Evolutionary conservation across 2,113 vertebrate genomes (phyloP).

Genomic region (Desmodus rotundus): DNA sequence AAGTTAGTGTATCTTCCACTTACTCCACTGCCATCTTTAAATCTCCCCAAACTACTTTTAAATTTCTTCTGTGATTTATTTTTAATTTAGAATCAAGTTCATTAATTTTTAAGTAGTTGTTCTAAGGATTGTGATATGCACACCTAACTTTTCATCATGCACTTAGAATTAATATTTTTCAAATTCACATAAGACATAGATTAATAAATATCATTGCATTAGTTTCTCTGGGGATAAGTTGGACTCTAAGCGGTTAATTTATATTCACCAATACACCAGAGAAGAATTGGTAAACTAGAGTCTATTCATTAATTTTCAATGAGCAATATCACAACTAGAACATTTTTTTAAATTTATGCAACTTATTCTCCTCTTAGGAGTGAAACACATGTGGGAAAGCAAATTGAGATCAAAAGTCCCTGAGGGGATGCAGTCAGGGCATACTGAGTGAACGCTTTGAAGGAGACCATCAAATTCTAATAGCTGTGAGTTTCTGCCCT

Average conservation of each 20-base stretch:
- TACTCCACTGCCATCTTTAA: no score
- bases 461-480: neutral
- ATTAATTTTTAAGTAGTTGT: neutral
- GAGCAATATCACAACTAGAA: neutral
- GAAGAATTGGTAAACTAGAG: neutral
- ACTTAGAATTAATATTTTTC: neutral
- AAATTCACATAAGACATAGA: neutral
- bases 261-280: neutral
- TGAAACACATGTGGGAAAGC: neutral
- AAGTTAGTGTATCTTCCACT: no score
- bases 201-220: neutral
- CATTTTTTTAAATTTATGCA: neutral
- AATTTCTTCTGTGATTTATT: neutral
- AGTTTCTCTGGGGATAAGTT: neutral
- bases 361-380: neutral
- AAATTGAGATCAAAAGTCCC: neutral
- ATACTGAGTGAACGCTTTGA: neutral
- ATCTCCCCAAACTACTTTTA: neutral
- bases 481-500: neutral
- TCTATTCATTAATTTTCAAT: slow-evolving; percentile 39
- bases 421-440: neutral
- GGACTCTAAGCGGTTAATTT: neutral
- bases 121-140: neutral
- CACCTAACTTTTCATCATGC: neutral
- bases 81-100: neutral